These are phyloP conservation scores for Cossypha caffra DNA, from an alignment of 2,797 vertebrate genomes.

Conservation along the genomic window DNA sequence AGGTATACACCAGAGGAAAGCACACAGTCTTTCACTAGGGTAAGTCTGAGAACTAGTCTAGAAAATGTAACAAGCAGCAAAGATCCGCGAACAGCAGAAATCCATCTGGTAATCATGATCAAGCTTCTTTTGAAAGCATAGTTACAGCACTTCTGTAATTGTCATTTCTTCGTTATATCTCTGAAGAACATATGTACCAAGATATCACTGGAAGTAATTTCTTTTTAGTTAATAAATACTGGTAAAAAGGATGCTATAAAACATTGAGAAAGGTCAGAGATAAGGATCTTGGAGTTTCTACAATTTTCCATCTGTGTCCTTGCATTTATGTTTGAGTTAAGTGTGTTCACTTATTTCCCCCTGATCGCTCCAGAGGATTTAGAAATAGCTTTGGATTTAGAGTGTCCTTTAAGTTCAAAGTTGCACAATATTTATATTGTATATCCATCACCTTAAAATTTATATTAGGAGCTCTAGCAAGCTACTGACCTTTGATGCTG, in stretches of 20 bases:
- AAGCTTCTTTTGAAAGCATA: neutral
- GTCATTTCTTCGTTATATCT: neutral
- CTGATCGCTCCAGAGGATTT: neutral
- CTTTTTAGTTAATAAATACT: neutral
- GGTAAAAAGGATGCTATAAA: neutral
- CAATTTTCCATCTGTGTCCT: neutral
- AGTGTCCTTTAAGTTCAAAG: neutral
- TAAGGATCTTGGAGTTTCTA: neutral
- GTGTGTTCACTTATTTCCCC: neutral
- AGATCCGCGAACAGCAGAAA: neutral
- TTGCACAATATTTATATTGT: neutral
- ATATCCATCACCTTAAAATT: neutral
- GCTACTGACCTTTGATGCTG: slow-evolving; percentile 89
- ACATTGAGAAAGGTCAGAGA: neutral
- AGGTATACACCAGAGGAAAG: neutral
- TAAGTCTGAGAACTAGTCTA: neutral
- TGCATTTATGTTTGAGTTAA: rapidly evolving
- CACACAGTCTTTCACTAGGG: rapidly evolving
- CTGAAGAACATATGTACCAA: neutral
- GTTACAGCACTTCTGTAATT: neutral
- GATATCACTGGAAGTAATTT: neutral
- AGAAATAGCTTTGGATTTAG: neutral
- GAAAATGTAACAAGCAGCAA: neutral
- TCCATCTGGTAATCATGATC: neutral
- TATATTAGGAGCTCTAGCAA: neutral